A percentile compares a stretch with the other conserved stretches of the same genome.
These are phyloP conservation scores for Zaprionus kolodkinae DNA, from an alignment of 1,140 invertebrate species.

Conservation along the genomic window DNA sequence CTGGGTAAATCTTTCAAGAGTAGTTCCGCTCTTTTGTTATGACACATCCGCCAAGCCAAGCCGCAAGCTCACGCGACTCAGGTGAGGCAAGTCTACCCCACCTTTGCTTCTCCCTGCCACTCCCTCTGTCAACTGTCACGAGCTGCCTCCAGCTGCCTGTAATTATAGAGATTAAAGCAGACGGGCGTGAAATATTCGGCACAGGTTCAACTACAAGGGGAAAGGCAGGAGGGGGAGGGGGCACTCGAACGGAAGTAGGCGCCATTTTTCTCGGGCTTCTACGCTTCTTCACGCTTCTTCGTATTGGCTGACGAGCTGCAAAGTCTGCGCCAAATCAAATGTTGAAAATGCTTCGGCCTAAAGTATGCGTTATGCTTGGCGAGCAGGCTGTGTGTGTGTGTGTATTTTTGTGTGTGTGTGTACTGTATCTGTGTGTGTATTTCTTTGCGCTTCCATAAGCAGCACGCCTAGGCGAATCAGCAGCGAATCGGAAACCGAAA, in stretches of 20 bases:
- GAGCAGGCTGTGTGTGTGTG: constrained; percentile 47
- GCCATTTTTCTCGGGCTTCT: constrained; percentile 61
- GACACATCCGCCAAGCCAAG: constrained; percentile 2
- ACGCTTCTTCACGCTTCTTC: constrained; percentile 42
- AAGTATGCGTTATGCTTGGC: constrained; percentile 68
- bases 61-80: neutral
- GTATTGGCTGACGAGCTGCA: constrained; percentile 49
- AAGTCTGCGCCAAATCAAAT: constrained; percentile 1
- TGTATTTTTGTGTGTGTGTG: neutral
- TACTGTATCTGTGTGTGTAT: constrained; percentile 54
- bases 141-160: constrained; percentile 58
- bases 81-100: neutral
- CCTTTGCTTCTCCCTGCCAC: neutral
- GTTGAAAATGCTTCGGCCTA: neutral
- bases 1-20: constrained; percentile 81
- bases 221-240: neutral
- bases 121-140: constrained; percentile 25
- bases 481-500: constrained; percentile 49
- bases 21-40: constrained; percentile 83
- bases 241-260: constrained; percentile 53
- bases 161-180: constrained; percentile 71
- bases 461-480: constrained; percentile 54
- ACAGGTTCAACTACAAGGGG: constrained; percentile 51
- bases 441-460: constrained; percentile 81
- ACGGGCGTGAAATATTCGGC: constrained; percentile 62